Conservation (phyloP, 1,140 invertebrate genomes). For the Portunus trituberculatus region DNA sequence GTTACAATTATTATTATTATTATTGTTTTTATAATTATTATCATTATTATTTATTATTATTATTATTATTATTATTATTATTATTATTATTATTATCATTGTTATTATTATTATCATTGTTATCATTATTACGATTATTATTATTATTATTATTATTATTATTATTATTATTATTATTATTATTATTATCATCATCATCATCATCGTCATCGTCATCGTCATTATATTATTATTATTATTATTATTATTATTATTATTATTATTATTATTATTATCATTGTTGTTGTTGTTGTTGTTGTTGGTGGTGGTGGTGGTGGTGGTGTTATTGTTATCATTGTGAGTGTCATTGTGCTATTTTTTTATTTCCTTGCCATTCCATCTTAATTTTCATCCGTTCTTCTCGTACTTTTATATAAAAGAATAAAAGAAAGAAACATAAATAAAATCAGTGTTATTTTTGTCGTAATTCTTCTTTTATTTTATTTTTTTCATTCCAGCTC, state of each 20-base stretch:
- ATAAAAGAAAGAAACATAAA: neutral
- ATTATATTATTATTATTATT: no score
- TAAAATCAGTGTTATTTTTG: neutral
- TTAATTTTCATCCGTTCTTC: neutral
- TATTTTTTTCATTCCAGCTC: no score
- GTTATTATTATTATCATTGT: slow-evolving; percentile 35
- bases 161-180: slow-evolving; percentile 16
- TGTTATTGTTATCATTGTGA: slow-evolving; percentile 12
- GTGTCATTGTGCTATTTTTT: neutral
- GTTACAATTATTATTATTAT: slow-evolving; percentile 25
- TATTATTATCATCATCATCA: neutral
- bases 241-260: slow-evolving; percentile 14
- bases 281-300: no score
- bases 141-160: slow-evolving; percentile 25
- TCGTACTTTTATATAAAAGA: neutral
- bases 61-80: slow-evolving; percentile 44
- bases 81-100: slow-evolving; percentile 43
- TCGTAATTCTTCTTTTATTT: no score
- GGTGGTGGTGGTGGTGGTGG: no score
- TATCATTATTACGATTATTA: slow-evolving; percentile 26
- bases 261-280: slow-evolving; percentile 42
- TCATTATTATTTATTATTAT: slow-evolving; percentile 40
- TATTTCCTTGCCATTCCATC: neutral
- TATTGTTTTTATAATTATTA: slow-evolving; percentile 23
- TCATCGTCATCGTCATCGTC: no score